These are phyloP conservation scores for Crotalus helleri DNA, from an alignment of 2,113 vertebrate genomes.

Conservation along the genomic window DNA sequence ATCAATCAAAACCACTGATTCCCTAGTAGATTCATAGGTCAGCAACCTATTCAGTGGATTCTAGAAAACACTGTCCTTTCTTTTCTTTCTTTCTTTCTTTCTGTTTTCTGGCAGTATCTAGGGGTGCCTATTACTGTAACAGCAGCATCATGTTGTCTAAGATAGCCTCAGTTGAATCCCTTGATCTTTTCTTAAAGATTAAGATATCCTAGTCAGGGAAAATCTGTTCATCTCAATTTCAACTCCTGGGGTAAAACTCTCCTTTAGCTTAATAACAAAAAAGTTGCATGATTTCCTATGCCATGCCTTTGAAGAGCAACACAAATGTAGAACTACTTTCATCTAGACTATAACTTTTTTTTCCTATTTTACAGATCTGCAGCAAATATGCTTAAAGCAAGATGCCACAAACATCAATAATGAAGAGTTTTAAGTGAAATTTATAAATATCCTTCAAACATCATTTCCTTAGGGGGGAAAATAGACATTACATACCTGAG, in stretches of 20 bases:
- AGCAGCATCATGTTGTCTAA: not conserved
- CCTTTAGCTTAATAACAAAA: not conserved
- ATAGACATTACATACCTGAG: not conserved
- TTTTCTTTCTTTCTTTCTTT: slow-evolving; percentile 9
- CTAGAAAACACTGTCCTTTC: slow-evolving; percentile 33
- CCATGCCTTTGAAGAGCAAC: not conserved
- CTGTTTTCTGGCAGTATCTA: not conserved
- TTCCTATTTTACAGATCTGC: not conserved
- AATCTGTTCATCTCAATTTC: slow-evolving; percentile 9
- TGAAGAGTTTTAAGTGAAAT: not conserved
- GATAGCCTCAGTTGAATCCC: slow-evolving; percentile 8
- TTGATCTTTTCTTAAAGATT: slow-evolving; percentile 20
- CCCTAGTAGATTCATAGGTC: slow-evolving; percentile 42
- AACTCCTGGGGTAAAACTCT: not conserved
- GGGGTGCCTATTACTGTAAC: slow-evolving; percentile 9
- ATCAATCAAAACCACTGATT: slow-evolving; percentile 44
- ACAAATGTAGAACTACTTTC: not conserved
- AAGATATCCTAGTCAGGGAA: not conserved
- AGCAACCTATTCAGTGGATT: slow-evolving; percentile 45
- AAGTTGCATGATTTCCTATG: not conserved
- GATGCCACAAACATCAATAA: not conserved
- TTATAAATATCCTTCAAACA: not conserved
- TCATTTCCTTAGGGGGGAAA: not conserved
- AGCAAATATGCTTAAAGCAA: not conserved
- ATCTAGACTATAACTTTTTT: not conserved